Evolutionary conservation across 2,113 vertebrate species (phyloP), one percentile per base, ranked within the genome.

Genomic region (Vidua macroura): DNA sequence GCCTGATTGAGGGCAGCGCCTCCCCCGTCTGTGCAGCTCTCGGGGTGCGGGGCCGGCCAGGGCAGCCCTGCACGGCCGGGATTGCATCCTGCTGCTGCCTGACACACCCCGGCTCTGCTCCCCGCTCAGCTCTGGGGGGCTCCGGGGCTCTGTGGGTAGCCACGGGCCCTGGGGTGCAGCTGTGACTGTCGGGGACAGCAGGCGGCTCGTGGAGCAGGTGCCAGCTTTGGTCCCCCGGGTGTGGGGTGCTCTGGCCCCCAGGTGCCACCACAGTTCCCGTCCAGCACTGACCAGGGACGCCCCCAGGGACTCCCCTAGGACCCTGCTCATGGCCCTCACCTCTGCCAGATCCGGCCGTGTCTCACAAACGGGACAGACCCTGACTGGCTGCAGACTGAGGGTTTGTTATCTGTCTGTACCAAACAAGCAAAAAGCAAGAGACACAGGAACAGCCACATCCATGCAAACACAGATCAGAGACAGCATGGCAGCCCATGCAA

Each of bases 41-140:
- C 0, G 1, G 53, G 41, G 51, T 1, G 0, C 0, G 20, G 23
- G 10, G 18, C 17, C 28, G 21, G 25, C 33, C 28, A 2, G 52
- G 31, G 30, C 4, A 25, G 10, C 11, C 19, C 27, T 13, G 68
- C n/a, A 43, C 0, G 3, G 55, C 35, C 0, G 1, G 9, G 30
- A 2, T 41, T 4, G 28, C 49, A 9, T 12, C 43, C 1, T 15
- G 49, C 59, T 62, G 33, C 55, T 53, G 84, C 13, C 41, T 23
- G 49, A 27, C 30, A 23, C 17, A 6, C 11, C 22, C 35, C 1
- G 0, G 4, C 11, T 4, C n/a, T 72, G 85, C 85, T 16, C 15
- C n/a, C 35, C 11, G 6, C 69, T 14, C 11, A 2, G 67, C 49
- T 18, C 56, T 6, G 37, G n/a, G 44, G 13, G 9, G 41, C 43